phyloP scores from a whole-genome alignment of 2,113 vertebrate species.

The Oophaga pumilio region DNA sequence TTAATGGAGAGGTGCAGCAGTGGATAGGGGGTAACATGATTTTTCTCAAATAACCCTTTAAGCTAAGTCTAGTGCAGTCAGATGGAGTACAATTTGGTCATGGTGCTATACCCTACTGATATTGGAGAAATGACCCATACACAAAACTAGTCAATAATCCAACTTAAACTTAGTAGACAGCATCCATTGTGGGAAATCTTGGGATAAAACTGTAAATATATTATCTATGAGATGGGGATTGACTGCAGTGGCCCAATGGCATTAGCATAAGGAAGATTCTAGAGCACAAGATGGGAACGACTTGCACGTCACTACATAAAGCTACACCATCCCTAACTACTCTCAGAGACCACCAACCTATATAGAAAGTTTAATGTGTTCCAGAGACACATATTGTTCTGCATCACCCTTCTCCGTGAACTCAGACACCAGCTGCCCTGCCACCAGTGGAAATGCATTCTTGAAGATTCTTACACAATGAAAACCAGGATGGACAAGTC shows the following conservation, averaged over 20 bases:
- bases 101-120: no score
- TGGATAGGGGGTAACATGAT: no score
- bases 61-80: no score
- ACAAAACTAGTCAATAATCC: no score
- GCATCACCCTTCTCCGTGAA: slow-evolving; percentile 13
- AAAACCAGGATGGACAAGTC: slow-evolving; percentile 26
- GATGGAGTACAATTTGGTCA: no score
- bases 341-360: slow-evolving; percentile 34
- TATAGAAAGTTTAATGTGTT: slow-evolving; percentile 36
- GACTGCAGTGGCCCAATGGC: background rate
- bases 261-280: background rate
- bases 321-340: background rate
- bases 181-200: no score
- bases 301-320: background rate
- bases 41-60: no score
- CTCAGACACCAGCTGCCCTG: slow-evolving; percentile 23
- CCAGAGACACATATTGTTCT: slow-evolving; percentile 34
- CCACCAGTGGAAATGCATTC: background rate
- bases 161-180: no score
- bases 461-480: slow-evolving; percentile 4
- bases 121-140: no score
- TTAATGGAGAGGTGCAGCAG: no score
- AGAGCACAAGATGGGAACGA: background rate
- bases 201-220: no score
- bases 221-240: no score